These are phyloP conservation scores for Calonectris borealis DNA, from an alignment of 2,113 vertebrate genomes.

Conservation along the genomic window DNA sequence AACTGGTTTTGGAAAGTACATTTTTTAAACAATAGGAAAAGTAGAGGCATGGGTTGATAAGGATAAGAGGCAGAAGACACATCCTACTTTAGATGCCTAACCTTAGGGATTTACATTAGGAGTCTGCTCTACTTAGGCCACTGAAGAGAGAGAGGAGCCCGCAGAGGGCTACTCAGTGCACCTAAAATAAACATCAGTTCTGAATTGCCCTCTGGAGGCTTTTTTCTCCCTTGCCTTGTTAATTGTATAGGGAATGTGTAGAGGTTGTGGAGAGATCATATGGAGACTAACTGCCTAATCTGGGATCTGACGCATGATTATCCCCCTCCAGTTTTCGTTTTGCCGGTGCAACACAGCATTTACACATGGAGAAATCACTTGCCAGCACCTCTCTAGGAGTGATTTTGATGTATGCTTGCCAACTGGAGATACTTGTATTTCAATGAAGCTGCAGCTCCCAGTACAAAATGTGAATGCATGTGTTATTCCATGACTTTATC, in stretches of 20 bases:
- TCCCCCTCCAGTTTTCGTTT: neutral
- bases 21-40: neutral
- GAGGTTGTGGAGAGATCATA: neutral
- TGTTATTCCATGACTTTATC: neutral
- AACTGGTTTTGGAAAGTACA: neutral
- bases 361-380: neutral
- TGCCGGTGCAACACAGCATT: neutral
- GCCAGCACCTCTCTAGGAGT: neutral
- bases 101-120: neutral
- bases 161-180: neutral
- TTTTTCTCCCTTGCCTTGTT: neutral
- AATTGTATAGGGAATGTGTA: neutral
- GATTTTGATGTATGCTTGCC: neutral
- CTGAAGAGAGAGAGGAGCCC: neutral
- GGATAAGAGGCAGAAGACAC: neutral
- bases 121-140: neutral
- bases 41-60: neutral
- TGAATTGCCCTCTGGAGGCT: neutral
- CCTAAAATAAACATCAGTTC: neutral
- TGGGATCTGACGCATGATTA: neutral
- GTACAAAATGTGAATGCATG: neutral
- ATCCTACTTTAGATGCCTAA: neutral
- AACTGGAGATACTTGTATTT: neutral
- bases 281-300: neutral
- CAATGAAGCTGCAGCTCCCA: neutral